Base-by-base conservation (phyloP, 1,140 invertebrate species). In the Heterodera schachtii region DNA sequence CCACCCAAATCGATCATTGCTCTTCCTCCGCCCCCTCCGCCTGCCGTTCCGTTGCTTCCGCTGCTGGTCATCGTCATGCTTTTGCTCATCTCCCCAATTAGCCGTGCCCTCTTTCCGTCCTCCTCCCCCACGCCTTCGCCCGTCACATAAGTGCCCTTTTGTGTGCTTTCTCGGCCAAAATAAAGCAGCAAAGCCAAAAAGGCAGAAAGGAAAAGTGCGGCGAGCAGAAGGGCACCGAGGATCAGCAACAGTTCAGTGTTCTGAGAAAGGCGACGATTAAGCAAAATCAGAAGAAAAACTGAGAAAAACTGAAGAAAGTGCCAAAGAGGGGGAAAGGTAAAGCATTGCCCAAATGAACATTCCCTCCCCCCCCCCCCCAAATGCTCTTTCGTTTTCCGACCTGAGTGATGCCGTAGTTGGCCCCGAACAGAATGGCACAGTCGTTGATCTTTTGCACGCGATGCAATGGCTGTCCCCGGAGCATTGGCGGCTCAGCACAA, bases 401-500 rank as follows among this genome's bases (percentile, higher is more conserved):
- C 52, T 88, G 88, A 57, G 85, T 85, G 31, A 88, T 75, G 41
- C 88, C 88, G 79, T 90, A 88, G n/a, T 77, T 80, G n/a, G 85
- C 80, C 11, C 87, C 87, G 75, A 88, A 90, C 21, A 88, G 73
- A n/a, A 88, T 80, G 19, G 86, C 88, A 75, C 87, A 88, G 71
- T 88, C 87, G 77, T 90, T 88, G n/a, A 88, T 86, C 64, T 88
- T 84, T 73, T 82, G 76, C 47, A 88, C 83, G 52, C 83, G 21
- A 76, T 84, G 82, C 43, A 88, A 57, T 41, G 86, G 84, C 47
- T 81, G 73, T 7, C 83, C 84, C 60, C 83, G 79, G n/a, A 88
- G 69, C 19, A 88, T 44, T 21, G 73, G 69, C 44, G 87, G 87
- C 69, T 78, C 49, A 11, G 69, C 79, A 78, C 87, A 88, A 41